These are phyloP conservation scores for Hermaeophaga mercurialis DNA, from an alignment of 2,888 invertebrate species.

Conservation along the genomic window DNA sequence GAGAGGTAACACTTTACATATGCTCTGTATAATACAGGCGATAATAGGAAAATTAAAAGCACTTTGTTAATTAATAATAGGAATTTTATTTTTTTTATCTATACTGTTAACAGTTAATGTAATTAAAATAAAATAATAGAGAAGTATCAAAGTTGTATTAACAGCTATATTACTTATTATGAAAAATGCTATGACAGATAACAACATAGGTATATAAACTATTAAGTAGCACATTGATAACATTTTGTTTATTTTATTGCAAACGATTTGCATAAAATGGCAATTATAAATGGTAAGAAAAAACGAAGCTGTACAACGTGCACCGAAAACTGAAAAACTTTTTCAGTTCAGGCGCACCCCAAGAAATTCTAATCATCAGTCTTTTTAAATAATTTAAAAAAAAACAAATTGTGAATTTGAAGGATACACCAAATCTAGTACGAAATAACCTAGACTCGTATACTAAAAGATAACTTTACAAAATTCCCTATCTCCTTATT, in stretches of 20 bases:
- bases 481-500: conserved; percentile 42
- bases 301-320: conserved; percentile 22
- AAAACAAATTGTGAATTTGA: conserved; percentile 37
- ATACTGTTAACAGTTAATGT: conserved; percentile 49
- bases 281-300: conserved; percentile 28
- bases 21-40: no score
- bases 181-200: conserved; percentile 46
- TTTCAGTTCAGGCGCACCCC: conserved; percentile 15
- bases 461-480: conserved; percentile 50
- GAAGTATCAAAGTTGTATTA: conserved; percentile 42
- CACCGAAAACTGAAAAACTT: conserved; percentile 11
- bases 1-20: no score
- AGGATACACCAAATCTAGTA: conserved; percentile 44
- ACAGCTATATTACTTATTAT: conserved; percentile 48
- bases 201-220: conserved; percentile 45
- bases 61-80: no score
- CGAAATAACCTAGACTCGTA: conserved; percentile 44
- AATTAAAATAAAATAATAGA: conserved; percentile 42
- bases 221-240: conserved; percentile 50
- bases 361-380: conserved; percentile 44
- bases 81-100: conserved; percentile 46
- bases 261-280: conserved; percentile 37
- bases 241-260: conserved; percentile 40
- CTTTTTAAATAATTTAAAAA: conserved; percentile 43
- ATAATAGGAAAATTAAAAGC: no score